Conservation (phyloP, 2,113 vertebrate species). For the Anoplopoma fimbria region DNA sequence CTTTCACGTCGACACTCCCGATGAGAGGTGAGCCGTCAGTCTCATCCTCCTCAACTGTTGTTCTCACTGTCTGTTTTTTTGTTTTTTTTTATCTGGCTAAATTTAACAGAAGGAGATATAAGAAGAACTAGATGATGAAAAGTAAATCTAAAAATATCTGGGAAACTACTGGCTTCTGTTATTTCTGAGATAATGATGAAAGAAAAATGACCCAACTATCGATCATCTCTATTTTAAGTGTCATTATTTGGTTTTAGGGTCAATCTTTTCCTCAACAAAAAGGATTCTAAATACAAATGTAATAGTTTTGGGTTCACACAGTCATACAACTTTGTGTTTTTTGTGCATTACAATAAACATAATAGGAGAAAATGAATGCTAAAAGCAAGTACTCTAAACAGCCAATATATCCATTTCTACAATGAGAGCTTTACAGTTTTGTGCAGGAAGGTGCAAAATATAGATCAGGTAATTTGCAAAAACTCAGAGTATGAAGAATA, state of each 20-base stretch:
- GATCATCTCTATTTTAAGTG: not conserved
- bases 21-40: slow-evolving; percentile 88
- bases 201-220: not conserved
- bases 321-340: not conserved
- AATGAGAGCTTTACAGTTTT: too few relatives aligned
- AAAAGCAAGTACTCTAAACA: not conserved
- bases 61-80: not conserved
- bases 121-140: not conserved
- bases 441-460: too few relatives aligned
- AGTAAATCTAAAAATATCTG: too few relatives aligned
- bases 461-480: too few relatives aligned
- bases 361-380: not conserved
- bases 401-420: not conserved
- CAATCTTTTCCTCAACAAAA: too few relatives aligned
- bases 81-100: not conserved
- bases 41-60: not conserved
- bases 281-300: not conserved
- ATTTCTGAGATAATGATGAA: too few relatives aligned
- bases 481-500: too few relatives aligned
- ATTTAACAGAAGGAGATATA: not conserved
- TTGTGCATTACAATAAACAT: not conserved
- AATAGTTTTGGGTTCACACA: not conserved
- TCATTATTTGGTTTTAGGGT: too few relatives aligned
- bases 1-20: slow-evolving; percentile 94
- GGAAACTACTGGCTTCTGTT: too few relatives aligned